phyloP scores from a whole-genome alignment of 2,797 vertebrate species.

The Artibeus lituratus region DNA sequence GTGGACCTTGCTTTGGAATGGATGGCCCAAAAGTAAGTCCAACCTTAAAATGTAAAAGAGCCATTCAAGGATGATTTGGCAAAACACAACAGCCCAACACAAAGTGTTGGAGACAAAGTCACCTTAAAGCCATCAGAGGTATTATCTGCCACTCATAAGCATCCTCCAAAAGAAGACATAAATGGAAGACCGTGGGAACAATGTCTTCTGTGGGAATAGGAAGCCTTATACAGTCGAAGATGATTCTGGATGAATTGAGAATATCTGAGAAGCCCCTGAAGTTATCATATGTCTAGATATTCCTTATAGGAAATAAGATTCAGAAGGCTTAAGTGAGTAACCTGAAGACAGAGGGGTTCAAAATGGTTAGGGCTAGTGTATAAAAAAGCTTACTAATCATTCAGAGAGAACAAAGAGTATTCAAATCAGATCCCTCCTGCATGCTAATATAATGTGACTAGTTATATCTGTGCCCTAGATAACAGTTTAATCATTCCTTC shows the following conservation, averaged over 20 bases:
- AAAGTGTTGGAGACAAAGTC: neutral
- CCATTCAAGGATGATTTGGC: neutral
- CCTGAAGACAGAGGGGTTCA: neutral
- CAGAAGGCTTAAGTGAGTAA: neutral
- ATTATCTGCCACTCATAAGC: neutral
- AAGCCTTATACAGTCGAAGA: neutral
- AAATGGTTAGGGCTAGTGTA: neutral
- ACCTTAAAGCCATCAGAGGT: neutral
- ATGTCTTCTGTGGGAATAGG: neutral
- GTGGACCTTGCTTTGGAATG: neutral
- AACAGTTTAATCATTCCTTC: neutral
- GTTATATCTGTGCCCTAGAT: neutral
- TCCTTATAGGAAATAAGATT: neutral
- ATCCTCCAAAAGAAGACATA: neutral
- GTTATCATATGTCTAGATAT: neutral
- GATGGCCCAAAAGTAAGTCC: neutral
- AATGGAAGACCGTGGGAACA: neutral
- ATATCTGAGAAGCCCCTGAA: neutral
- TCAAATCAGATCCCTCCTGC: neutral
- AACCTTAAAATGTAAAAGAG: neutral
- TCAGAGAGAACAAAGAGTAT: neutral
- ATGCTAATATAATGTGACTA: neutral
- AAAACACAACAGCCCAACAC: neutral
- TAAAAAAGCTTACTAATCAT: neutral
- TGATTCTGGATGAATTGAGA: neutral